Evolutionary conservation across 1,140 invertebrate species (phyloP), one percentile per base, ranked within the genome.

Genomic region (Coelopa frigida): DNA sequence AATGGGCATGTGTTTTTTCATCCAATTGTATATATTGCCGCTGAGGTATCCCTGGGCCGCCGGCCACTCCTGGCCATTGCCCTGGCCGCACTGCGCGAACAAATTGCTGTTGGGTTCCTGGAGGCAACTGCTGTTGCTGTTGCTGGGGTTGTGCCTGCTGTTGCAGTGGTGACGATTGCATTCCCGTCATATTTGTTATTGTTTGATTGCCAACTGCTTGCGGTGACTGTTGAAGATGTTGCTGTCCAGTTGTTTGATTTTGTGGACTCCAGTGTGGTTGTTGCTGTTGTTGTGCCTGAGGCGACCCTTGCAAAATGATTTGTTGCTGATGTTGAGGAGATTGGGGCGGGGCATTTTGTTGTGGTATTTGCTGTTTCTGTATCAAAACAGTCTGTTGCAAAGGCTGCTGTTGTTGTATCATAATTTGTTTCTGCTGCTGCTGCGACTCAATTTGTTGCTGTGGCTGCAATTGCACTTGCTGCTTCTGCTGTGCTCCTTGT

Each of bases 1-100:
- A 64, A 50, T 89, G 84, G n/a, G 85, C 83, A 57, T 88, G 85
- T 4, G 85, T 86, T 50, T 86, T 83, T 5, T 83, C 82, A 58
- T 87, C 85, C 43, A 87, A 66, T 39, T 85, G 85, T 42, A 87
- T 89, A 26, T 82, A 72, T 52, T 87, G 84, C 40, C 78, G 66
- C 15, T 75, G 73, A 3, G 69, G 75, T 36, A 71, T 73, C 15
- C 54, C 59, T 62, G 18, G 41, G 11, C 55, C 17, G n/a, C 48
- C 44, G 0, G 70, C 55, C 44, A 74, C 72, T 20, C 76, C 76
- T 48, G 72, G 69, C 52, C 64, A 65, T 50, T 62, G 63, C 20
- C 41, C 36, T 5, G 64, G 62, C 12, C 65, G 44, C 32, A 66
- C 56, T 3, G 49, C 39, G 12, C 53, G 46, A 23, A 54, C 52